Conservation (phyloP, 2,797 vertebrate species). For the Xenentodon cancila region DNA sequence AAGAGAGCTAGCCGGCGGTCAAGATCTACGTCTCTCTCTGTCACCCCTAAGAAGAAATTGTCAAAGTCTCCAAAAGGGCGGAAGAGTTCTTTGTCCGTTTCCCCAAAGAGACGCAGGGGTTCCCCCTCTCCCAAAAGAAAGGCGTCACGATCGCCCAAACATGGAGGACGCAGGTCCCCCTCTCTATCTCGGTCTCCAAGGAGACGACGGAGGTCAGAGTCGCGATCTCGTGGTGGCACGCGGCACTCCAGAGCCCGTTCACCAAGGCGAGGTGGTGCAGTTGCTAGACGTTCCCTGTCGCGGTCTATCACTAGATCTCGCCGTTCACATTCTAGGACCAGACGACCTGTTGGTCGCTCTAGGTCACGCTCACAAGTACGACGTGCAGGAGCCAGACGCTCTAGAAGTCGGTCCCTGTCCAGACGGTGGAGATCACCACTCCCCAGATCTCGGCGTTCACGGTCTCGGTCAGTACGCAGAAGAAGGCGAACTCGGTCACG, state of each 20-base stretch:
- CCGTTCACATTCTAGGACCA: slow-evolving; percentile 75
- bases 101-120: slow-evolving; percentile 63
- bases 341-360: slow-evolving; percentile 69
- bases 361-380: slow-evolving; percentile 71
- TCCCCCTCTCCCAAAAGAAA: slow-evolving; percentile 69
- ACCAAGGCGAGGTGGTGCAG: slow-evolving; percentile 60
- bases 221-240: slow-evolving; percentile 63
- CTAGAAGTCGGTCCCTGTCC: slow-evolving; percentile 77
- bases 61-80: slow-evolving; percentile 63
- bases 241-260: slow-evolving; percentile 77
- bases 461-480: slow-evolving; percentile 74
- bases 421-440: slow-evolving; percentile 74
- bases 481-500: slow-evolving; percentile 78
- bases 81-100: slow-evolving; percentile 58
- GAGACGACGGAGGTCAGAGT: slow-evolving; percentile 67
- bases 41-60: slow-evolving; percentile 67
- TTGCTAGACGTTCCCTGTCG: slow-evolving; percentile 67
- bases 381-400: slow-evolving; percentile 75
- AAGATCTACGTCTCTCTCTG: slow-evolving; percentile 70
- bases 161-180: slow-evolving; percentile 60
- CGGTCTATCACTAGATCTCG: slow-evolving; percentile 61
- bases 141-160: slow-evolving; percentile 69
- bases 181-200: slow-evolving; percentile 71
- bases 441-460: slow-evolving; percentile 73
- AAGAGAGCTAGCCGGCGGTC: slow-evolving; percentile 58